Evolutionary conservation across 2,888 invertebrate genomes (phyloP).

Genomic region (Drosophila putrida): DNA sequence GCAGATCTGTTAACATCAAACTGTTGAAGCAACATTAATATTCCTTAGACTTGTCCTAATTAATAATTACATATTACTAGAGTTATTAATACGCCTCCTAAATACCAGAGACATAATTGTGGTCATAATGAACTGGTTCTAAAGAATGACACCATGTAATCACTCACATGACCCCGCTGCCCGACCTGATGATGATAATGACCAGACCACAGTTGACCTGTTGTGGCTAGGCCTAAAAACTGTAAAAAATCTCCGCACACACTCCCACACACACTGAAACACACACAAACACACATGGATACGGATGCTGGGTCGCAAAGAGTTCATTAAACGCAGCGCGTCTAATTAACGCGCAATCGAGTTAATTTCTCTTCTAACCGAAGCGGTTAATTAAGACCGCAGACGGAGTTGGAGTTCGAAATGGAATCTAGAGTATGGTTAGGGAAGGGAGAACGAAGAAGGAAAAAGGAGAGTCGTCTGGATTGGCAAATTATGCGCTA

Average conservation of each 20-base stretch:
- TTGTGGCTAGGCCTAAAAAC: constrained; percentile 85
- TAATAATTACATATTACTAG: too few relatives aligned
- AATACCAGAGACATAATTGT: constrained; percentile 15
- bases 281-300: constrained; percentile 22
- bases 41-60: background rate
- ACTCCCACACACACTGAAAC: constrained; percentile 8
- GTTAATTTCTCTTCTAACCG: constrained; percentile 79
- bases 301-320: constrained; percentile 24
- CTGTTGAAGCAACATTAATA: background rate
- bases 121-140: constrained; percentile 8
- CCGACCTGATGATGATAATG: constrained; percentile 84
- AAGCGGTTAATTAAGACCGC: constrained; percentile 73
- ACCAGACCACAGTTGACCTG: constrained; percentile 87
- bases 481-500: constrained; percentile 71
- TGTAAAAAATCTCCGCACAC: constrained; percentile 48
- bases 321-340: constrained; percentile 78
- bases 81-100: background rate
- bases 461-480: background rate
- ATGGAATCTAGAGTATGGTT: background rate
- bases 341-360: constrained; percentile 80
- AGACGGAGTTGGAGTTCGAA: constrained; percentile 51
- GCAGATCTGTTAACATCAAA: background rate
- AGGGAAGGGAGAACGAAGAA: background rate
- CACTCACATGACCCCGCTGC: constrained; percentile 87
- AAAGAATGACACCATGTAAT: constrained; percentile 38